Base-by-base conservation (phyloP, 2,797 vertebrate genomes). In the Betta splendens region DNA sequence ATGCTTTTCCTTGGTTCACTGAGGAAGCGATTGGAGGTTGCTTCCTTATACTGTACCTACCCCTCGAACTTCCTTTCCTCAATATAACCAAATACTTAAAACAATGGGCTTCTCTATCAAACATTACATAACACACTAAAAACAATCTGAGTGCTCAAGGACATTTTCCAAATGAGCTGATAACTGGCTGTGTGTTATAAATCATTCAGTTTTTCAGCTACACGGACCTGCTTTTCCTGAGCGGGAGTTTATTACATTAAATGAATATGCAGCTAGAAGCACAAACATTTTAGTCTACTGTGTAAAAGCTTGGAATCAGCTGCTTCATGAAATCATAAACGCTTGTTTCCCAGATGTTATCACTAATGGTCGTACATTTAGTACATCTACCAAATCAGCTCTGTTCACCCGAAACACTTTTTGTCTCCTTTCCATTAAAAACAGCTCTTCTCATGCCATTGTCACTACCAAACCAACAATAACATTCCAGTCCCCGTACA, bases 81-180 rank as follows among this genome's bases (percentile, higher is more conserved):
- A 42, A 63, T 65, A 62, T 26, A 39, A 37, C 51, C 39, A 25
- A 48, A 46, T 8, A 48, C 50, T 58, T 29, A 1, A 45, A 81
- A 84, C 75, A 85, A 84, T 77, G 69, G 49, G 5, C 35, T 35
- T 58, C 61, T 2, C 35, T 67, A 71, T 75, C 59, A 54, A 38
- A 57, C 9, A 29, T 80, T 77, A 66, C 45, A 37, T 52, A 79
- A 79, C 23, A 5, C 1, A 16, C 4, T 29, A 25, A 37, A 67
- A 76, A 81, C 75, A 72, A 57, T n/a, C 25, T 12, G 28, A 17
- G 16, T 9, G 28, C 45, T 33, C 46, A 55, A 60, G 58, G 59
- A 35, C 36, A 9, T 23, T 17, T 0, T 49, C 16, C 49, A 5
- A 65, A 33, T 18, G 56, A 43, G 45, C 50, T 33, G 47, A 64